Conservation (phyloP, 2,113 vertebrate species). For the Menura novaehollandiae region DNA sequence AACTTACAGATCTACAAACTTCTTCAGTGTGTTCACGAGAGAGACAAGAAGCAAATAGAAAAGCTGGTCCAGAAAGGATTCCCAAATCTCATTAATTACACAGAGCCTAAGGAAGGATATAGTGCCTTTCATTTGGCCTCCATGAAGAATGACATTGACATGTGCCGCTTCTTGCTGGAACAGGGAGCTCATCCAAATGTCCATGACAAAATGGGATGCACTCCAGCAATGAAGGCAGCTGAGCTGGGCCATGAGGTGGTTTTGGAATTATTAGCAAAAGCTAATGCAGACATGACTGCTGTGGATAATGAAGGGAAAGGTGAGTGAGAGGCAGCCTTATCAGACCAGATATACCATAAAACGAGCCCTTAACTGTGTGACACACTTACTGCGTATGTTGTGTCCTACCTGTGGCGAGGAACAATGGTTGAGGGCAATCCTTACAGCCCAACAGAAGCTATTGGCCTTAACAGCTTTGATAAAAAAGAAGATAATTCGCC, state of each 20-base stretch:
- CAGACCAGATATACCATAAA: not conserved
- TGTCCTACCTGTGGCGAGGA: not conserved
- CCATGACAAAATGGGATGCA: conserved; percentile 81
- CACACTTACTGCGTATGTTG: rapidly evolving
- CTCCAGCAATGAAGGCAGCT: conserved; percentile 85
- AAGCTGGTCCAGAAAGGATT: conserved; percentile 80
- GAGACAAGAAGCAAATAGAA: conserved; percentile 79
- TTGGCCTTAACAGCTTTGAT: not conserved
- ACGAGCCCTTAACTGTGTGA: not conserved
- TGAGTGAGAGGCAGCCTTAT: conserved; percentile 28
- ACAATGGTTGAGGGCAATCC: not conserved
- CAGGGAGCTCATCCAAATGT: conserved; percentile 80
- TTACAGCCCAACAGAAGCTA: not conserved
- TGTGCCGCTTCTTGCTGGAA: conserved; percentile 82
- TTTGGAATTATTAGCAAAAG: conserved; percentile 77
- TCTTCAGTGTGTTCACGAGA: conserved; percentile 81
- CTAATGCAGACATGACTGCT: conserved; percentile 78
- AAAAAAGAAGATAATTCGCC: not conserved
- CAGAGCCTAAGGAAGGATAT: conserved; percentile 79
- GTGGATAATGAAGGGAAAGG: conserved; percentile 88
- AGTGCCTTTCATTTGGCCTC: conserved; percentile 84
- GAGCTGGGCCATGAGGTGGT: conserved; percentile 81
- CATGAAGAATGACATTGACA: conserved; percentile 77
- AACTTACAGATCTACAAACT: conserved; percentile 88
- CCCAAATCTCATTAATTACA: conserved; percentile 83